These are phyloP conservation scores for Nyctalus aviator DNA, from an alignment of 2,797 vertebrate genomes.

Conservation along the genomic window DNA sequence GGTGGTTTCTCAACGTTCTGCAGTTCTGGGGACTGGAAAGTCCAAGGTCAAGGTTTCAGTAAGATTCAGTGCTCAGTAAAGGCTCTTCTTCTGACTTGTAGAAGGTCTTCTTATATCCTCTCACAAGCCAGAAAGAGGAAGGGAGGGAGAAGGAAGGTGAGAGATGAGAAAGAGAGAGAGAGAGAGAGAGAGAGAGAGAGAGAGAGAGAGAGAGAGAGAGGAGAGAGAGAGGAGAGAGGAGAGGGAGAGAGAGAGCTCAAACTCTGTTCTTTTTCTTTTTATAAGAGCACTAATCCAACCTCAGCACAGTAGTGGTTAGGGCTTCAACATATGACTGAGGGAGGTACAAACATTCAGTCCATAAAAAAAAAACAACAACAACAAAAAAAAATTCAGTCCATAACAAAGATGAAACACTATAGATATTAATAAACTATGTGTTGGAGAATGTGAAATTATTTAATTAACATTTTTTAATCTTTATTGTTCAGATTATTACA, in stretches of 20 bases:
- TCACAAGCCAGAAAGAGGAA: background rate
- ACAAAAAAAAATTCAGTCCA: too few species aligned
- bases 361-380: too few species aligned
- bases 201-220: too few species aligned
- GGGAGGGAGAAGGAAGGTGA: too few species aligned
- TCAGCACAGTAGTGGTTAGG: background rate
- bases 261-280: background rate
- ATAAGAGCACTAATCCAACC: background rate
- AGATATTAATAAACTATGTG: background rate
- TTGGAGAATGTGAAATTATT: background rate
- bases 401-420: background rate
- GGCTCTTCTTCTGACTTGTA: background rate
- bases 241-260: too few species aligned
- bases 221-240: background rate
- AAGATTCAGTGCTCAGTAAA: background rate
- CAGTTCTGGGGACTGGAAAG: background rate
- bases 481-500: too few species aligned
- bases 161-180: fast-evolving
- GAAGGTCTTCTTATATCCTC: background rate
- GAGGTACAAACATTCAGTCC: background rate
- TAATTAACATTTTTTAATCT: background rate
- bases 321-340: background rate
- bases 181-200: background rate
- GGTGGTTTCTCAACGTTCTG: background rate
- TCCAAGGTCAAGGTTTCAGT: background rate